Conservation (phyloP, 2,888 invertebrate species). For the Drosophila fungiperda region DNA sequence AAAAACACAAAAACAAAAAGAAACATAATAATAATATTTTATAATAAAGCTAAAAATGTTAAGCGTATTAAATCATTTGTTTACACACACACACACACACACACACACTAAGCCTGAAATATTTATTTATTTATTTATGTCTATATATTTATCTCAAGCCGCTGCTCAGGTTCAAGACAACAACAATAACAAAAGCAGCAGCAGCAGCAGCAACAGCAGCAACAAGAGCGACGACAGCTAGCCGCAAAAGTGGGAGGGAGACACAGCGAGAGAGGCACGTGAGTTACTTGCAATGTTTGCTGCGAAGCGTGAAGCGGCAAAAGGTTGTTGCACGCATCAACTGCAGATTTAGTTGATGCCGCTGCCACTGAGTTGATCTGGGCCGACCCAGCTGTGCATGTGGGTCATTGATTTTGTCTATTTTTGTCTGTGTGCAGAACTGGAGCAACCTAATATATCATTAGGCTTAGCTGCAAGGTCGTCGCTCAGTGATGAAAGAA, state of each 20-base stretch:
- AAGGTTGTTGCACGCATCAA: constrained; percentile 77
- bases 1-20: constrained; percentile 28
- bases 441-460: constrained; percentile 52
- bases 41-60: constrained; percentile 67
- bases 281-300: constrained; percentile 40
- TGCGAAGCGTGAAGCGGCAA: constrained; percentile 62
- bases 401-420: constrained; percentile 59
- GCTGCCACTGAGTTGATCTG: constrained; percentile 40
- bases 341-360: constrained; percentile 38
- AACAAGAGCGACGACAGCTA: constrained; percentile 13
- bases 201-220: constrained; percentile 4
- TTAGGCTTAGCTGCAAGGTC: constrained; percentile 61
- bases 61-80: constrained; percentile 80
- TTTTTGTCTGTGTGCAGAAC: constrained; percentile 49
- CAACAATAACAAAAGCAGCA: constrained; percentile 25
- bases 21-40: constrained; percentile 38
- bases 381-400: constrained; percentile 40
- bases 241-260: constrained; percentile 3
- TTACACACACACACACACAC: constrained; percentile 40
- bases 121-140: constrained; percentile 72
- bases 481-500: constrained; percentile 24
- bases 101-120: constrained; percentile 50
- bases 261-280: constrained; percentile 27
- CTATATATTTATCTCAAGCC: constrained; percentile 35
- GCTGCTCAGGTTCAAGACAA: constrained; percentile 71